Evolutionary conservation across 2,113 vertebrate species (phyloP).

Genomic region (Hylia prasina): DNA sequence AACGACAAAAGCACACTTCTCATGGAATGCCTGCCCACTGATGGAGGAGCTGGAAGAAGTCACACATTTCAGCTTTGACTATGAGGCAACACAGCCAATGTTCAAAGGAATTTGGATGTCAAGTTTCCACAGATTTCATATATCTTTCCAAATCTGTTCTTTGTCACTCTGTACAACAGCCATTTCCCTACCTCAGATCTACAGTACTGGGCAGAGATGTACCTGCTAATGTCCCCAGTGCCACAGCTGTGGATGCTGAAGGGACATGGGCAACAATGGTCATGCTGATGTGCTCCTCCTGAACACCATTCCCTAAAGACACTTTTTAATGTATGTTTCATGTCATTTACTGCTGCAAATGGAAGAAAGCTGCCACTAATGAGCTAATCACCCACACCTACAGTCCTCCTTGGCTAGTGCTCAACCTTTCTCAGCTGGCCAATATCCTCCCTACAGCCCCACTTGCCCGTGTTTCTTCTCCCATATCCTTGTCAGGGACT

Average conservation of each 20-base stretch:
- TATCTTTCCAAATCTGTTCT: slow-evolving; percentile 9
- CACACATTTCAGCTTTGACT: not conserved
- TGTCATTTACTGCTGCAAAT: not conserved
- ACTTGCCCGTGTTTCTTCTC: not conserved
- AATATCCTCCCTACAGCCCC: not conserved
- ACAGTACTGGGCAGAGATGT: not conserved
- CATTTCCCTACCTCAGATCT: not conserved
- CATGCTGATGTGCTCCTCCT: not conserved
- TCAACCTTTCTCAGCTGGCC: not conserved
- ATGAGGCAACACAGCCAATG: not conserved
- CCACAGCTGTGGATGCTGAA: not conserved
- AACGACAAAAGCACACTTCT: not conserved
- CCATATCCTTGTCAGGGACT: not conserved
- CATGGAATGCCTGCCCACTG: not conserved
- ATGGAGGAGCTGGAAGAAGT: not conserved
- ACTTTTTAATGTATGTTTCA: not conserved
- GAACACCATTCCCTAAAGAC: not conserved
- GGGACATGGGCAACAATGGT: not conserved
- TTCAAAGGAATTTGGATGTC: not conserved
- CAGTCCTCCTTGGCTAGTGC: not conserved
- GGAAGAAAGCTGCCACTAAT: not conserved
- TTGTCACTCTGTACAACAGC: not conserved
- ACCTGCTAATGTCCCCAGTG: not conserved
- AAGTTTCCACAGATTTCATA: not conserved
- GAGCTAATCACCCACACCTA: not conserved